Evolutionary conservation across 2,888 invertebrate genomes (phyloP).

Genomic region (Brenthis hecate): DNA sequence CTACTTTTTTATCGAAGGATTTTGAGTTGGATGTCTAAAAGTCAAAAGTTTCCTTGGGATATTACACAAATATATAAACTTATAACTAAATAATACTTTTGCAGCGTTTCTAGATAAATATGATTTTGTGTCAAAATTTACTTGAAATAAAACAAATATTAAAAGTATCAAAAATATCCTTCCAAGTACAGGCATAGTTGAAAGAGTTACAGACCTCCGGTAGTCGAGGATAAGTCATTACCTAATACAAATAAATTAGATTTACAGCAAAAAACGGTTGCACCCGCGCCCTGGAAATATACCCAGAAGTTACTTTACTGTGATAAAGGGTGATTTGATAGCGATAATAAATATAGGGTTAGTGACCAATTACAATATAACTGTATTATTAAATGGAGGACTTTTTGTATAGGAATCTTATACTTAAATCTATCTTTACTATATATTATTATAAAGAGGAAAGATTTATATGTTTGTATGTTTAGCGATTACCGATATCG

Average conservation of each 20-base stretch:
- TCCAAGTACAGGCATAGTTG: conserved; percentile 43
- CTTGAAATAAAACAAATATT: not conserved
- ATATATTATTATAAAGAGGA: no score
- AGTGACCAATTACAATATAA: not conserved
- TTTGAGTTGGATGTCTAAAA: no score
- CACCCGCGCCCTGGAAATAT: conserved; percentile 60
- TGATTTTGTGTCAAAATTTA: not conserved
- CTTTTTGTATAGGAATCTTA: no score
- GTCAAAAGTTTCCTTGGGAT: no score
- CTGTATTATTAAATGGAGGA: no score
- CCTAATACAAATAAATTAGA: conserved; percentile 83
- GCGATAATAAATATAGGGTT: not conserved
- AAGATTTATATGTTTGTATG: no score
- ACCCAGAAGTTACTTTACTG: conserved; percentile 60
- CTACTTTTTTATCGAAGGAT: no score
- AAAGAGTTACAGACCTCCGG: conserved; percentile 71
- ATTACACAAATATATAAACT: no score
- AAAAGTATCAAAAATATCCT: conserved; percentile 54
- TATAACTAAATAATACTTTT: no score
- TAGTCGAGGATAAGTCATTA: conserved; percentile 78
- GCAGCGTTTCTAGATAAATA: no score
- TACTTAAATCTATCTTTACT: no score
- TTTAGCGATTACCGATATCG: no score
- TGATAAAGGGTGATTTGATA: conserved; percentile 56
- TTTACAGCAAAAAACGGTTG: conserved; percentile 78